These are phyloP conservation scores for Antennarius striatus DNA, from an alignment of 2,113 vertebrate species.

Conservation along the genomic window DNA sequence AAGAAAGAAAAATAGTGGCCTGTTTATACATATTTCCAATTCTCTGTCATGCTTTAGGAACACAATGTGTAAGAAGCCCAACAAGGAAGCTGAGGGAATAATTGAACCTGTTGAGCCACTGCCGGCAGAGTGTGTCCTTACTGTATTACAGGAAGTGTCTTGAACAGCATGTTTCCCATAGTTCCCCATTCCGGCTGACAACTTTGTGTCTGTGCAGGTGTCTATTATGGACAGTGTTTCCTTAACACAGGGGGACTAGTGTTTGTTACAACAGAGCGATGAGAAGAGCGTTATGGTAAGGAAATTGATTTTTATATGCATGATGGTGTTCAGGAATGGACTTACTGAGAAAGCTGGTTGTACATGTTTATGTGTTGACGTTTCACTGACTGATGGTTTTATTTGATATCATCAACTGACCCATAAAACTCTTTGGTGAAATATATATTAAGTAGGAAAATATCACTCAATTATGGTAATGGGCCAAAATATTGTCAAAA, in stretches of 20 bases:
- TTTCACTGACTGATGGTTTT: no score
- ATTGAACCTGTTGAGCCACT: slow-evolving; percentile 62
- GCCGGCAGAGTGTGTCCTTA: slow-evolving; percentile 7
- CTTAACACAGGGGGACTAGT: not conserved
- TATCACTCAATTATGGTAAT: no score
- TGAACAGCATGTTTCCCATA: not conserved
- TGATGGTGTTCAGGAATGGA: not conserved
- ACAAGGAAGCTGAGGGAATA: slow-evolving; percentile 35
- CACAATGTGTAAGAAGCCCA: slow-evolving; percentile 8
- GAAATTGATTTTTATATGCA: not conserved
- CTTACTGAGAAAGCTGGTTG: not conserved
- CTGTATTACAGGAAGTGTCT: slow-evolving; percentile 58
- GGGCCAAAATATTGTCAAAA: no score
- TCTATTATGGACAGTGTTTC: not conserved
- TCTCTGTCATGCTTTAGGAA: not conserved
- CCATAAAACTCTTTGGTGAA: no score
- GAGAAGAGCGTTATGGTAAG: not conserved
- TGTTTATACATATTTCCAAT: no score
- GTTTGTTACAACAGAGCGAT: not conserved
- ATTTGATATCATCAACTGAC: no score
- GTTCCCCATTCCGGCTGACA: not conserved
- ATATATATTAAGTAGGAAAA: no score
- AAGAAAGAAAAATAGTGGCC: no score
- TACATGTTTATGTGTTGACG: no score
- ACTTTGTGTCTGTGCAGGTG: no score